Base-by-base conservation (phyloP, 2,888 invertebrate genomes). In the Melikaiella ostensackeni region DNA sequence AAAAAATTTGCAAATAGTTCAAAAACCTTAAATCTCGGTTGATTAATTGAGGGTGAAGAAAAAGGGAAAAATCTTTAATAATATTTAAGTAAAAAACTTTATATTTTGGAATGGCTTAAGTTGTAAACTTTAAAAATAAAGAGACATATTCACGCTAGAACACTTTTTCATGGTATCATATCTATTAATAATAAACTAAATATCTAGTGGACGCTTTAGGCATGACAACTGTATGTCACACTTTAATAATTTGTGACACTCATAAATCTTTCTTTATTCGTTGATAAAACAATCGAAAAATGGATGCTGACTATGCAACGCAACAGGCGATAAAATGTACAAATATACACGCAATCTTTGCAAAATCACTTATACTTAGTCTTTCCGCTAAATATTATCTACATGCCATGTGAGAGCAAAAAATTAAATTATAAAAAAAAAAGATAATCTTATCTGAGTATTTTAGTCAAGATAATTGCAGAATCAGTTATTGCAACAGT, bases 171-270 rank as follows among this genome's bases (percentile, higher is more conserved):
- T n/a, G n/a, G n/a, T 70, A 66, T 66, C 42, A 21, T 46, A 42
- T 46, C 24, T 8, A 70, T 30, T 30, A 19, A 50, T 70, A n/a
- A 50, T 70, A 50, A 70, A 70, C 50, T 50, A 70, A 70, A 70
- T 27, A 27, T 33, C 33, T 70, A 50, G 46, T 70, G 70, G 70
- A 70, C 70, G 27, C 50, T 70, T 70, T 30, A 70, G 35, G 4
- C 5, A 35, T 50, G 50, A 70, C n/a, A 70, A 9, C 50, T 46
- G 27, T 0, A 66, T 46, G 27, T 66, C 46, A 64, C 38, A 66
- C 27, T 42, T 42, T 24, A 66, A 66, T 64, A 64, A 42, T 64
- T 64, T 24, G 42, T 70, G 70, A 70, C 70, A 70, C 50, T 50
- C n/a, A 9, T 42, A 30, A 50, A 30, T 70, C 11, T 33, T 50